Evolutionary conservation across 2,797 vertebrate species (phyloP), one percentile per base, ranked within the genome.

Genomic region (Tokudaia muenninki): DNA sequence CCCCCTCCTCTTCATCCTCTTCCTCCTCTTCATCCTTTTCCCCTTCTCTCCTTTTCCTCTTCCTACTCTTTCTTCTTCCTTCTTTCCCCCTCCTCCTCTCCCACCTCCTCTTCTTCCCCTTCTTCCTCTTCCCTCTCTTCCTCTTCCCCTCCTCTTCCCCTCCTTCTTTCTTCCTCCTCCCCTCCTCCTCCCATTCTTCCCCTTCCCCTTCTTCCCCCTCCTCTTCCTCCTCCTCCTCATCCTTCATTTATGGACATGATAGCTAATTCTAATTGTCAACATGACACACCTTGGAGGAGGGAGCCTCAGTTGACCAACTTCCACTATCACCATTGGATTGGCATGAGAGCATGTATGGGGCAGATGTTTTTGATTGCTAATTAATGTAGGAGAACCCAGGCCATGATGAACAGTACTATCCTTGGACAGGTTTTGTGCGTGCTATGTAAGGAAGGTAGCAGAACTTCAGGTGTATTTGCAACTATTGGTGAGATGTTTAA

Each of bases 61-160:
- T 63, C 80, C n/a, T 59, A 21, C 21, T 0, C n/a, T 16, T 29
- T 31, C 21, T 13, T 59, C 0, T 7, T 3, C 52, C 1, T n/a
- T 0, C n/a, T 9, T 14, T 50, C 47, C 37, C 17, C 2, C 22
- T 29, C 24, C 16, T 26, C 0, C 29, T 12, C 8, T 22, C 11
- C 9, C 61, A 0, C 24, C 8, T 26, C 0, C 8, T 6, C 55
- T 1, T n/a, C 34, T 37, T 26, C 21, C 47, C 6, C 16, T 14
- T 63, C 26, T 4, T 24, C 29, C 26, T 19, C 0, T 24, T 8
- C 0, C 29, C n/a, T n/a, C n/a, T 6, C 3, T 6, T 41, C n/a
- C 29, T 4, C 24, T 6, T 19, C 11, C 22, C 3, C 11, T 26
- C 83, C 29, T 67, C 44, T 5, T 34, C 2, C 5, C 10, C 0